Evolutionary conservation across 2,797 vertebrate genomes (phyloP).

Genomic region (Artibeus jamaicensis): DNA sequence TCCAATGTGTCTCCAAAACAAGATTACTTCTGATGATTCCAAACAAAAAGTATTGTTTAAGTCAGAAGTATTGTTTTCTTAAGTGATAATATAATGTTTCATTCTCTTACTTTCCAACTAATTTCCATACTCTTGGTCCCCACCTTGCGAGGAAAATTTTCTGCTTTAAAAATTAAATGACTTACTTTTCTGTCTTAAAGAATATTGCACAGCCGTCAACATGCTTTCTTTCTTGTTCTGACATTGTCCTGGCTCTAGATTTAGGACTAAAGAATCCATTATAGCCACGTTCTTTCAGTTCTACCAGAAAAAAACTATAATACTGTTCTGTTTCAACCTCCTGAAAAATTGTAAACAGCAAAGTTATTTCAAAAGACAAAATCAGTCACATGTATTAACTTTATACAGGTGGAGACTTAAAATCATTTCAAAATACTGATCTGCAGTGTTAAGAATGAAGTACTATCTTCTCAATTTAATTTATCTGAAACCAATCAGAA

Average conservation of each 20-base stretch:
- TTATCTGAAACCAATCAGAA: slow-evolving; percentile 26
- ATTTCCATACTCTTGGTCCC: neutral
- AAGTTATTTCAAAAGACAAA: slow-evolving; percentile 52
- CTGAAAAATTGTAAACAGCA: slow-evolving; percentile 82
- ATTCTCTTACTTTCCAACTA: slow-evolving; percentile 21
- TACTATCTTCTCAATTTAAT: neutral
- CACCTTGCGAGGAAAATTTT: neutral
- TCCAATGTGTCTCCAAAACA: slow-evolving; percentile 31
- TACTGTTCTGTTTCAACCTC: slow-evolving; percentile 99
- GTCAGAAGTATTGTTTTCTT: neutral
- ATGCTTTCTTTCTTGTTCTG: slow-evolving; percentile 96
- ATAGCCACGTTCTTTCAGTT: slow-evolving; percentile 96
- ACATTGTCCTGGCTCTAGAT: slow-evolving; percentile 98
- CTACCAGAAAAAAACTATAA: slow-evolving; percentile 96
- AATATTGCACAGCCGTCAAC: slow-evolving; percentile 98
- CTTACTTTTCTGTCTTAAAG: slow-evolving; percentile 97
- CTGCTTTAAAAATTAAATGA: slow-evolving; percentile 46
- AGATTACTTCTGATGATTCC: slow-evolving; percentile 25
- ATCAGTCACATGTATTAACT: neutral
- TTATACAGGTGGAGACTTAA: neutral
- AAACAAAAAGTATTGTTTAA: neutral
- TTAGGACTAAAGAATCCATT: slow-evolving; percentile 99
- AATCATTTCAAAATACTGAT: slow-evolving; percentile 12
- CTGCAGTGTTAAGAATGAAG: neutral
- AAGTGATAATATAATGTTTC: neutral